Evolutionary conservation across 2,888 invertebrate species (phyloP).

Genomic region (Troides oblongomaculatus): DNA sequence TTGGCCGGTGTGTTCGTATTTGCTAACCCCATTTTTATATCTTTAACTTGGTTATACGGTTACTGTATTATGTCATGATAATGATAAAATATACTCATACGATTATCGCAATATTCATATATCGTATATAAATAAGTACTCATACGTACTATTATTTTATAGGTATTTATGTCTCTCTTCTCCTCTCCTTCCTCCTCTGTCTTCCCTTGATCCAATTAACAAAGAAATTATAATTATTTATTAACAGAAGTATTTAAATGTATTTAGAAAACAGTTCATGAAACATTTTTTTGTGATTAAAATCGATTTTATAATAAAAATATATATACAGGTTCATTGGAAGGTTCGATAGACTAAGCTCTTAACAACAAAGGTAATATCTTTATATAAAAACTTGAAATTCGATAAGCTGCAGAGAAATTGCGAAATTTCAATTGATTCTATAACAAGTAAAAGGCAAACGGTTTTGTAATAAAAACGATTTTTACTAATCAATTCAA

Average conservation of each 20-base stretch:
- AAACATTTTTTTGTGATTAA: no score
- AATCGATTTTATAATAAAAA: no score
- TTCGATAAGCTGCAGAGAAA: not conserved
- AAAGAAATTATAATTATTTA: no score
- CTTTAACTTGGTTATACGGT: constrained; percentile 27
- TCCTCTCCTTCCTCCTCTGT: no score
- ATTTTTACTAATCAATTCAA: not conserved
- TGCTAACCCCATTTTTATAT: constrained; percentile 30
- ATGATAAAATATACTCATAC: constrained; percentile 16
- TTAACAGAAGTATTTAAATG: no score
- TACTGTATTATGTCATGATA: constrained; percentile 27
- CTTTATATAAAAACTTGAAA: not conserved
- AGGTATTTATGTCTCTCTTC: no score
- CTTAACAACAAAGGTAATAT: no score
- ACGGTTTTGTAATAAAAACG: not conserved
- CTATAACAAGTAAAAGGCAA: not conserved
- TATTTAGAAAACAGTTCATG: no score
- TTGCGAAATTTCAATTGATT: not conserved
- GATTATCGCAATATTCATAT: constrained; percentile 10
- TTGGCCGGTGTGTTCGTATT: constrained; percentile 14
- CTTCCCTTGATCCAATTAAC: no score
- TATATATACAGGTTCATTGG: no score
- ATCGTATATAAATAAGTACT: not conserved
- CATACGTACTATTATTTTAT: no score
- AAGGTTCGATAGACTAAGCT: no score